Percentiles rank a stretch among this genome's conserved stretches.
phyloP scores from a whole-genome alignment of 2,797 vertebrate species.

The Steatocranus sp. region DNA sequence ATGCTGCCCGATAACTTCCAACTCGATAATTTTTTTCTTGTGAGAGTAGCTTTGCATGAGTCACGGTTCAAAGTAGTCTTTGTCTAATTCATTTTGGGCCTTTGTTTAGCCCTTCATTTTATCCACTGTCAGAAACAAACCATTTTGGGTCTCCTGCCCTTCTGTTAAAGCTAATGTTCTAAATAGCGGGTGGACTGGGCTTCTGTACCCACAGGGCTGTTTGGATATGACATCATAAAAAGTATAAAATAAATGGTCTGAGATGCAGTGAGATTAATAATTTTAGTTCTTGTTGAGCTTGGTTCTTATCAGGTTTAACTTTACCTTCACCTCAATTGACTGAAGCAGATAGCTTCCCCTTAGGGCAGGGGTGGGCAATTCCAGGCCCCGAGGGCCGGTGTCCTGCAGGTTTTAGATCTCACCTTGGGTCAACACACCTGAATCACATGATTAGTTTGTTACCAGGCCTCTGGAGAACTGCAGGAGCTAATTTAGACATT shows the following conservation, averaged over 20 bases:
- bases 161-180: not conserved
- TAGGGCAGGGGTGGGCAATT: too few relatives aligned
- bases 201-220: too few relatives aligned
- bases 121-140: not conserved
- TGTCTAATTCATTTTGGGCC: not conserved
- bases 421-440: too few relatives aligned
- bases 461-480: too few relatives aligned
- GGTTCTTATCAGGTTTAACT: not conserved
- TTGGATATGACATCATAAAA: too few relatives aligned
- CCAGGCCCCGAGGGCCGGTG: too few relatives aligned
- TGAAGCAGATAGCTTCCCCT: not conserved
- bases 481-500: too few relatives aligned
- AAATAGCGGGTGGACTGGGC: too few relatives aligned
- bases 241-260: not conserved
- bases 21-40: not conserved
- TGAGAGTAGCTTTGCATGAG: not conserved
- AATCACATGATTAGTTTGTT: too few relatives aligned
- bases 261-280: not conserved
- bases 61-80: accelerated
- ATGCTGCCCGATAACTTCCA: not conserved
- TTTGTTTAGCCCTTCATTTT: not conserved
- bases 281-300: not conserved
- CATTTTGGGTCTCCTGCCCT: not conserved
- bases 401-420: too few relatives aligned
- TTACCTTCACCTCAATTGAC: not conserved